These are phyloP conservation scores for Lithosia quadra DNA, from an alignment of 2,888 invertebrate species.

Conservation along the genomic window DNA sequence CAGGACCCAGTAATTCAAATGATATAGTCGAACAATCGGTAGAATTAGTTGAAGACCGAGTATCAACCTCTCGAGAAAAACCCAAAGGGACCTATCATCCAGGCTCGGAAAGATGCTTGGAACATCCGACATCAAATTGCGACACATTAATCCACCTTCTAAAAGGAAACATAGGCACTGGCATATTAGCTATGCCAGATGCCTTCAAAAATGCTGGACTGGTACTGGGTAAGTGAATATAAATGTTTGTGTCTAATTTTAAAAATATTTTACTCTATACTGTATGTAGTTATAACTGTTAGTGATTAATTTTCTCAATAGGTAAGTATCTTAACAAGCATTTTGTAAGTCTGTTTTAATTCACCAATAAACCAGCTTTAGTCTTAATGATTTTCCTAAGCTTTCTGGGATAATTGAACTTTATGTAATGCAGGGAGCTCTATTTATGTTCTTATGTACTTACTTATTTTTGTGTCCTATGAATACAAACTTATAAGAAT, in stretches of 20 bases:
- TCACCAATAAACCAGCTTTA: not conserved
- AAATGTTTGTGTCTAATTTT: not conserved
- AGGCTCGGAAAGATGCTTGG: constrained; percentile 89
- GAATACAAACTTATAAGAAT: no score
- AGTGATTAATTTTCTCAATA: no score
- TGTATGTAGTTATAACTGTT: not conserved
- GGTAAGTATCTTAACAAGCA: not conserved
- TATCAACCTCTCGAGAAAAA: constrained; percentile 65
- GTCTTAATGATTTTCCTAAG: not conserved
- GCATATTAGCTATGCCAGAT: constrained; percentile 98
- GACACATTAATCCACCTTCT: constrained; percentile 92
- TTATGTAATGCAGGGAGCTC: not conserved
- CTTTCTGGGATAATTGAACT: not conserved
- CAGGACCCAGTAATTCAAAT: constrained; percentile 71
- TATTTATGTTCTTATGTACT: no score
- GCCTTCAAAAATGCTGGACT: constrained; percentile 97
- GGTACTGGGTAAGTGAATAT: constrained; percentile 88
- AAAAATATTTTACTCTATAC: not conserved
- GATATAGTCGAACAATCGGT: constrained; percentile 73
- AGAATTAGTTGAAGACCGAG: constrained; percentile 68
- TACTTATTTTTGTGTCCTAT: no score
- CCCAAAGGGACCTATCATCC: constrained; percentile 84
- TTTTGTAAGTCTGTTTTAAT: not conserved
- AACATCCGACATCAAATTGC: constrained; percentile 93
- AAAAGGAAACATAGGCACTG: constrained; percentile 94